Evolutionary conservation across 2,888 invertebrate genomes (phyloP).

Genomic region (Ctena decussata): DNA sequence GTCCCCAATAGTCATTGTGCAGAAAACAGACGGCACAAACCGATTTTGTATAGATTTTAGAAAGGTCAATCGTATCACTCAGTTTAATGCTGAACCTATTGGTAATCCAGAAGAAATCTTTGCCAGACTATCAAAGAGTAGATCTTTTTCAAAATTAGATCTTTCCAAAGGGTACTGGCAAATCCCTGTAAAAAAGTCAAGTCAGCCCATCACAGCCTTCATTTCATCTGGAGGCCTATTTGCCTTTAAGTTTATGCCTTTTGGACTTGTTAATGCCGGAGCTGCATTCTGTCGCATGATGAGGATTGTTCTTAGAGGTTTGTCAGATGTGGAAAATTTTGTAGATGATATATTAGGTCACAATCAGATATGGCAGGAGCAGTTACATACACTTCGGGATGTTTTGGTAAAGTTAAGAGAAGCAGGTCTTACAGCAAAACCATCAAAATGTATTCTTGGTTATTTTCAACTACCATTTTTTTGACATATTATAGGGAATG

Average conservation of each 20-base stretch:
- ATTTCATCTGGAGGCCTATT: background rate
- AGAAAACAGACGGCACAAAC: slow-evolving; percentile 55
- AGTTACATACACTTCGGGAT: slow-evolving; percentile 20
- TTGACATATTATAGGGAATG: slow-evolving; percentile 33
- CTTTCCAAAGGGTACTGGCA: slow-evolving; percentile 15
- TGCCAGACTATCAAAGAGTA: slow-evolving; percentile 4
- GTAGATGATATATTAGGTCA: slow-evolving; percentile 38
- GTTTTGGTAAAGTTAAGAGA: slow-evolving; percentile 20
- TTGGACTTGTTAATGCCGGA: slow-evolving; percentile 7
- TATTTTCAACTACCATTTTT: slow-evolving; percentile 9
- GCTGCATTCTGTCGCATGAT: background rate
- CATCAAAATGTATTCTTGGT: slow-evolving; percentile 33
- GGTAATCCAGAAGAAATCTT: slow-evolving; percentile 55
- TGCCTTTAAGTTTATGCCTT: slow-evolving; percentile 6
- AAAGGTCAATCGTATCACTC: slow-evolving; percentile 55
- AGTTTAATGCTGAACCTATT: slow-evolving; percentile 65
- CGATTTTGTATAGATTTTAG: slow-evolving; percentile 59
- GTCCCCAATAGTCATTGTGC: slow-evolving; percentile 55
- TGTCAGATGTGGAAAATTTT: slow-evolving; percentile 22
- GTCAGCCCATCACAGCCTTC: background rate
- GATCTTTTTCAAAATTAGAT: background rate
- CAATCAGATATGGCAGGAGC: slow-evolving; percentile 35
- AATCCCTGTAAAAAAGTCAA: background rate
- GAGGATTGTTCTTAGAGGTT: slow-evolving; percentile 32
- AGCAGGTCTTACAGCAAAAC: slow-evolving; percentile 32